phyloP scores from a whole-genome alignment of 2,113 vertebrate genomes.

The Saccopteryx leptura region DNA sequence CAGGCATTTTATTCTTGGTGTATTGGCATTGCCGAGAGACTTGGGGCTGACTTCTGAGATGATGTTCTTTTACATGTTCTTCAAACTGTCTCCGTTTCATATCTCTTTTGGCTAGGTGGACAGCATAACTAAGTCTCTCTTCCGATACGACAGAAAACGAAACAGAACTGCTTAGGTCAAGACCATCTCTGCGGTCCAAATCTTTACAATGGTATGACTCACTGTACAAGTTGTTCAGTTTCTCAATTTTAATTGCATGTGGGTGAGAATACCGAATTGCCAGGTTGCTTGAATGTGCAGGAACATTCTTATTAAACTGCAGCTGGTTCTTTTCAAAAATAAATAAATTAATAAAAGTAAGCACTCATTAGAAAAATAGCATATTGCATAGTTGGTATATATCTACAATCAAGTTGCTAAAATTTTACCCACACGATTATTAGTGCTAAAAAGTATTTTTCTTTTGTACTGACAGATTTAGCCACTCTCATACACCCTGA shows the following conservation, averaged over 20 bases:
- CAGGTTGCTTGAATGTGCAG: slow-evolving; percentile 89
- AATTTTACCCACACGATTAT: slow-evolving; percentile 5
- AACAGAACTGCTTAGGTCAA: slow-evolving; percentile 85
- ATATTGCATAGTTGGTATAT: not conserved
- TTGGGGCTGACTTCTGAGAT: slow-evolving; percentile 57
- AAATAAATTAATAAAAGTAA: slow-evolving; percentile 53
- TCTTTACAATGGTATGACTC: slow-evolving; percentile 55
- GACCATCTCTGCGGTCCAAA: slow-evolving; percentile 66
- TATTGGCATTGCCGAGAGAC: slow-evolving; percentile 76
- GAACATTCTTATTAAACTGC: slow-evolving; percentile 91
- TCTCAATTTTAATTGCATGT: slow-evolving; percentile 94
- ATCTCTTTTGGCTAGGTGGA: slow-evolving; percentile 94
- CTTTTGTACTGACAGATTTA: not conserved
- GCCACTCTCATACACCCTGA: not conserved
- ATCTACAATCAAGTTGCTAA: not conserved
- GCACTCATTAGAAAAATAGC: slow-evolving; percentile 45
- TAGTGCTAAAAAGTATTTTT: not conserved
- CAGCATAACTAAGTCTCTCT: slow-evolving; percentile 92
- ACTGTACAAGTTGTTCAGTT: slow-evolving; percentile 83
- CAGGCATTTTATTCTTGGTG: slow-evolving; percentile 66
- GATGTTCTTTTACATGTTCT: slow-evolving; percentile 80
- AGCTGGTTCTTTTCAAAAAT: slow-evolving; percentile 89
- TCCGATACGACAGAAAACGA: slow-evolving; percentile 94
- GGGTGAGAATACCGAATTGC: slow-evolving; percentile 89
- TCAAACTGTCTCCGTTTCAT: slow-evolving; percentile 89